Base-by-base conservation (phyloP, 2,888 invertebrate genomes). In the Drosophila percnosoma region DNA sequence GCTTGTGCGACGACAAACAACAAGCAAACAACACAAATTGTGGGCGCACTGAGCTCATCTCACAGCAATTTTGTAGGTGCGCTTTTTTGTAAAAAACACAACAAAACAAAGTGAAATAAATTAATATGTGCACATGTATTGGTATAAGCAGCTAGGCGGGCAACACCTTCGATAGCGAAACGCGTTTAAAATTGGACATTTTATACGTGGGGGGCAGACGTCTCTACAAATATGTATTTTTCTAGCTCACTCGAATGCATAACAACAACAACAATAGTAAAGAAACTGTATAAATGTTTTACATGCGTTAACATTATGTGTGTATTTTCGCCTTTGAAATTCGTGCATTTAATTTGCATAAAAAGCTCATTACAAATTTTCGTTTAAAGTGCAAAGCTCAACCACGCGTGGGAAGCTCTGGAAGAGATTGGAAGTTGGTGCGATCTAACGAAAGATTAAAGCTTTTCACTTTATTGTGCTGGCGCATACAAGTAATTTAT, bases 41-140 rank as follows among this genome's bases (percentile, higher is more conserved):
- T 80, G 78, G 80, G 75, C 82, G 75, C 75, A 70, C 85, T 87
- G 83, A 87, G 87, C 83, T 87, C 86, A 87, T 87, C 87, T 87
- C 82, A 62, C 58, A 87, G 68, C 80, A 79, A 83, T 87, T 87
- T 85, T 81, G 72, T 78, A 77, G 83, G 84, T 68, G 83, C 78
- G 83, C 53, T 13, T 27, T 45, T 75, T 69, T 49, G 31, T 68
- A 45, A 45, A 15, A 45, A 45, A 21, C 4, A 24, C 6, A 45
- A 45, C n/a, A 45, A 45, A 48, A 64, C 21, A 57, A 49, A 53
- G 36, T 73, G 2, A 74, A 67, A 61, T 73, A 70, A 59, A 69
- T 63, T 49, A 38, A 72, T 58, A 40, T 52, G n/a, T 75, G 48
- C 29, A 48, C 51, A 15, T 55, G 18, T 54, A 18, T 57, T 45